Base-by-base conservation (phyloP, 2,797 vertebrate species). In the Squalus acanthias region DNA sequence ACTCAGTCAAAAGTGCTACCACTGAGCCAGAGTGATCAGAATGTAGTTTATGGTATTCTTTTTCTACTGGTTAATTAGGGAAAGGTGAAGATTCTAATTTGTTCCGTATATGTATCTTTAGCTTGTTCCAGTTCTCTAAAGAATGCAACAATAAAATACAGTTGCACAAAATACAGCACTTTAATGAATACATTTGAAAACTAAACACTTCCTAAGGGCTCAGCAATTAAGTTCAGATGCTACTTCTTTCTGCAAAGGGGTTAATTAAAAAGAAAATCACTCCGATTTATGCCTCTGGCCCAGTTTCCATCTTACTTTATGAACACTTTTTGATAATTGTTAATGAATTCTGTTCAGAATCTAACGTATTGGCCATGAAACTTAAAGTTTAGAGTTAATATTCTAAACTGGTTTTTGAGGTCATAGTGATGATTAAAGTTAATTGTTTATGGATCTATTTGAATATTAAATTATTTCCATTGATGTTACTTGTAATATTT, bases 181-280 rank as follows among this genome's bases (percentile, higher is more conserved):
- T 69, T n/a, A 93, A 93, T 39, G 39, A 93, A 93, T 93, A 24
- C 17, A 69, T 93, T 93, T 93, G 91, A 93, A 93, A 93, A 69
- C 65, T 93, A 93, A 93, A 69, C 65, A 93, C 65, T 69, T 93
- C 91, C 91, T 93, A 22, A 39, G 91, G 91, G 91, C 63, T 93
- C 20, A 93, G 91, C 91, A 93, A 93, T 93, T 93, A 93, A 24
- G 63, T 93, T 93, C 91, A 93, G 91, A 69, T 85, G 65, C 33
- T 46, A 67, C 39, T 69, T 67, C 2, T 67, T 63, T 93, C 67
- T 93, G 91, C 63, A 93, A 69, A 69, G 91, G 91, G 91, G 91
- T 93, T 93, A 93, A 93, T 93, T 93, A 93, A 67, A 93, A 93
- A 92, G 63, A 9, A 93, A 93, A 65, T 92, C 63, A 67, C 91